Conservation (phyloP, 2,797 vertebrate genomes). For the Agapornis canus region DNA sequence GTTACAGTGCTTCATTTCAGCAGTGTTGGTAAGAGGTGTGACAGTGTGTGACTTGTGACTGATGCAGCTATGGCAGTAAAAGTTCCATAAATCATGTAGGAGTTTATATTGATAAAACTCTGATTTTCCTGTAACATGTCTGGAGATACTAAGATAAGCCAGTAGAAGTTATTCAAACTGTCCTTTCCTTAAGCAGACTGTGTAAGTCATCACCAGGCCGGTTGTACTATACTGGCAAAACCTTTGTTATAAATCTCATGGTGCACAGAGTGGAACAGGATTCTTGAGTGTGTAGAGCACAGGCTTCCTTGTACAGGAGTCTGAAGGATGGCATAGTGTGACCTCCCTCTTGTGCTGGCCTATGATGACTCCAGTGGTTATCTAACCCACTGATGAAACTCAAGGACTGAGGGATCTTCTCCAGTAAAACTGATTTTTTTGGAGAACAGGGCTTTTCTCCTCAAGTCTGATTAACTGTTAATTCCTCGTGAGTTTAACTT, state of each 20-base stretch:
- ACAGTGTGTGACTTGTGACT: neutral
- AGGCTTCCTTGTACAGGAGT: neutral
- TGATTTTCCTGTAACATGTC: neutral
- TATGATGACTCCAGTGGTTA: fast-evolving
- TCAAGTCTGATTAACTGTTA: neutral
- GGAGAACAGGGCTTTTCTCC: neutral
- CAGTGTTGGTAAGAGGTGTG: neutral
- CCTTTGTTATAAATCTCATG: neutral
- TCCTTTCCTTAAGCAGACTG: neutral
- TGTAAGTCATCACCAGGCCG: neutral
- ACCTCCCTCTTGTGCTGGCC: neutral
- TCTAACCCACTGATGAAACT: fast-evolving
- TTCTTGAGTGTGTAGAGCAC: fast-evolving
- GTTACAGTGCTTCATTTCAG: neutral
- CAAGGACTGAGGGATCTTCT: neutral
- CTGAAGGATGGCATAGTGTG: fast-evolving
- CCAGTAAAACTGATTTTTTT: neutral
- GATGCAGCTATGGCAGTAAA: neutral
- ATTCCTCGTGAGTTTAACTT: neutral
- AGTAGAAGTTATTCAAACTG: neutral
- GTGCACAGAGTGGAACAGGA: neutral
- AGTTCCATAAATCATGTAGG: neutral
- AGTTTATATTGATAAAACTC: neutral
- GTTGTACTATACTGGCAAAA: neutral
- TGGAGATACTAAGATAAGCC: neutral